Conservation (phyloP, 2,113 vertebrate species). For the Ramphastos sulfuratus region DNA sequence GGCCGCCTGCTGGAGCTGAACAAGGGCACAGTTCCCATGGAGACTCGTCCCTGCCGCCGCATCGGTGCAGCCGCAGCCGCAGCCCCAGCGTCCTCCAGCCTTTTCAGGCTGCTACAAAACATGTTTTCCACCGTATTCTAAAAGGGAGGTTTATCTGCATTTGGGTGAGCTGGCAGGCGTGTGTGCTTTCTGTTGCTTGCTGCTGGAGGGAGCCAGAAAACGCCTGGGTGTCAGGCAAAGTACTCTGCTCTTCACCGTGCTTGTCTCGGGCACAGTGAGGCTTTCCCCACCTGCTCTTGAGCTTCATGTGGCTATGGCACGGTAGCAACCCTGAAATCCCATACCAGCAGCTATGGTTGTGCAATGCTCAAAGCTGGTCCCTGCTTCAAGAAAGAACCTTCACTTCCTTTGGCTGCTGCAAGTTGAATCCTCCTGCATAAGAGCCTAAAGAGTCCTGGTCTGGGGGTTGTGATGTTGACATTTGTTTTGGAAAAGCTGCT, state of each 20-base stretch:
- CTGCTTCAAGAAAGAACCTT: not conserved
- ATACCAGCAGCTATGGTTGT: not conserved
- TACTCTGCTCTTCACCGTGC: not conserved
- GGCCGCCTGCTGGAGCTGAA: not conserved
- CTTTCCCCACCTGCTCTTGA: not conserved
- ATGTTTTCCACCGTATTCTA: not conserved
- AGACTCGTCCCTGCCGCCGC: not conserved
- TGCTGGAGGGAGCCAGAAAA: not conserved
- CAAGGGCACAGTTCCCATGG: not conserved
- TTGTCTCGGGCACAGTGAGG: fast-evolving
- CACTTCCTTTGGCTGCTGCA: fast-evolving
- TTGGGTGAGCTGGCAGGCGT: fast-evolving
- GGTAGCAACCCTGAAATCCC: not conserved
- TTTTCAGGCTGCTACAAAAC: not conserved
- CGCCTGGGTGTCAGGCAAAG: fast-evolving
- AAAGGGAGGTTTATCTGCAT: not conserved
- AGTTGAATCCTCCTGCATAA: fast-evolving
- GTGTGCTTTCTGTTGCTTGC: not conserved
- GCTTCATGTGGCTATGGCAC: fast-evolving
- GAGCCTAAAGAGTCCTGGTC: not conserved
- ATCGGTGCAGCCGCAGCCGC: not conserved
- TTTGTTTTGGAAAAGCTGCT: not conserved
- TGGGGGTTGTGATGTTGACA: not conserved
- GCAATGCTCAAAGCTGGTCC: not conserved
- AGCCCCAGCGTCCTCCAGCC: not conserved